Evolutionary conservation across 2,888 invertebrate species (phyloP), one percentile per base, ranked within the genome.

Genomic region (Eilema griseolum): DNA sequence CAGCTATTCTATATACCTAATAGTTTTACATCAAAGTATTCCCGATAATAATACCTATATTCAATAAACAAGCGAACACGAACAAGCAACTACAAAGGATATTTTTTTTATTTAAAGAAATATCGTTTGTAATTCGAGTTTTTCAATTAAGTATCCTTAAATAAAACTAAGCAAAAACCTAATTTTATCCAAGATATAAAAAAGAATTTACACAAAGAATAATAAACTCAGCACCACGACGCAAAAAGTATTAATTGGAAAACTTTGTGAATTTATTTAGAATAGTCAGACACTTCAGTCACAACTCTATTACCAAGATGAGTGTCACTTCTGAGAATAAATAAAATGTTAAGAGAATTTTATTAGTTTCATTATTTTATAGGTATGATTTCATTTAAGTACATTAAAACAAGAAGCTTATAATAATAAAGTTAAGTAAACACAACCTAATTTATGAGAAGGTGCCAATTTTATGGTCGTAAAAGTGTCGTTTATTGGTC

Each of bases 281-380:
- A 59, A 60, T 16, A 63, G 31, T 46, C 46, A 24, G 41, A 31
- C 56, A 63, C 20, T 70, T 62, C 10, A 16, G 41, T 26, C 24
- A 26, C 46, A 61, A 61, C 26, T 31, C 33, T 11, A 37, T 66
- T 61, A 28, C 26, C 28, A 46, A 67, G 59, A 28, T 1, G 7
- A 28, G 26, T 59, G 23, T 59, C 16, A 59, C 20, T 59, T 26
- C 20, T 28, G 2, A 59, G 59, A 26, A 16, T 28, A 59, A 16
- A 26, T 59, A 16, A 52, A 52, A 46, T 59, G 26, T 16, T 16
- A 20, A 26, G 16, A 59, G 16, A 59, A 10, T 26, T 59, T 59
- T 8, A 59, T 59, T 59, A 20, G 14, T 59, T 28, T 59, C 14
- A 20, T 7, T 59, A 20, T 26, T 24, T 24, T 7, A 41, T 41